phyloP scores from a whole-genome alignment of 2,113 vertebrate species.

The Callorhinus ursinus region DNA sequence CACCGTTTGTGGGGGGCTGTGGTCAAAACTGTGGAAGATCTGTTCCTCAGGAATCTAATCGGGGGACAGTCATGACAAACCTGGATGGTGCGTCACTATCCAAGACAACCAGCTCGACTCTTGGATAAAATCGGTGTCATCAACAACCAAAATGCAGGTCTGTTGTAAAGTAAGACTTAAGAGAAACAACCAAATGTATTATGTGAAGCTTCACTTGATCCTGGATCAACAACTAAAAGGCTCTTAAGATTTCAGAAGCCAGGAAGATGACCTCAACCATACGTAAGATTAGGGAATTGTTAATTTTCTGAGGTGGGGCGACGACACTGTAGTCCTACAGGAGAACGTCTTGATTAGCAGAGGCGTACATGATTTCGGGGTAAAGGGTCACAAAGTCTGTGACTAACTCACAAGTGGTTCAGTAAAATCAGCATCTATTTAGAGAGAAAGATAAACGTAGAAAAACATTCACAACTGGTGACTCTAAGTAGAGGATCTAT shows the following conservation, averaged over 20 bases:
- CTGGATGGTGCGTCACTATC: not conserved
- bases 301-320: not conserved
- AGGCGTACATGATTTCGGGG: accelerated
- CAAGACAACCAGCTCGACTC: not conserved
- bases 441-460: not conserved
- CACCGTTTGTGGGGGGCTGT: not conserved
- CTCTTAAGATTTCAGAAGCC: not conserved
- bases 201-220: not conserved
- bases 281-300: not conserved
- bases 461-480: not conserved
- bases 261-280: not conserved
- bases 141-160: not conserved
- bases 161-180: not conserved
- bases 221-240: not conserved
- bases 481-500: not conserved
- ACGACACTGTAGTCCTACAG: not conserved
- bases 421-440: not conserved
- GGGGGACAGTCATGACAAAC: not conserved
- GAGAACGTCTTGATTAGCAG: not conserved
- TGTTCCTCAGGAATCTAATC: not conserved
- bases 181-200: not conserved
- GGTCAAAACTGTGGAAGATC: not conserved
- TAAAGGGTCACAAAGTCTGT: not conserved
- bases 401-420: not conserved
- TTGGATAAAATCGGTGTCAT: not conserved